Evolutionary conservation across 2,888 invertebrate genomes (phyloP), one percentile per base, ranked within the genome.

Genomic region (Drosophila nr. perissopoda): DNA sequence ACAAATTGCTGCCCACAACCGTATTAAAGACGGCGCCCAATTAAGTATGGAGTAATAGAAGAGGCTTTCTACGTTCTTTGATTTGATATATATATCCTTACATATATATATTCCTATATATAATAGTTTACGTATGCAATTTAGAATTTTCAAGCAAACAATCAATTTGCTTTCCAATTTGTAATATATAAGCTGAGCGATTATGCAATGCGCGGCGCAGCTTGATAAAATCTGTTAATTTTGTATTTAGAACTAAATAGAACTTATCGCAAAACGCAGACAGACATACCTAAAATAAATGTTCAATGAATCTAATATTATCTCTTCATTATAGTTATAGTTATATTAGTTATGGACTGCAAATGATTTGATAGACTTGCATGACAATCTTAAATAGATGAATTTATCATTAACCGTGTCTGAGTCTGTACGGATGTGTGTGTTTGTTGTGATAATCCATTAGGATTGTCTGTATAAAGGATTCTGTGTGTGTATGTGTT

Each of bases 1-100:
- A 69, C 29, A 90, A 90, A 48, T 59, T 89, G 42, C 40, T 79
- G 48, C 79, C 73, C 31, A 75, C 74, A 49, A 70, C 86, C 13
- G 88, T 84, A 61, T 59, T 88, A n/a, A 81, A 88, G 36, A 85
- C 76, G 33, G 67, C 83, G 1, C 72, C 62, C 7, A 79, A 80
- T 63, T 79, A 76, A 67, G 10, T 31, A 29, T 29, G 18, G 49
- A 25, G 36, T 18, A 42, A 25, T 27, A 40, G 33, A 63, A 85
- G 88, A 83, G 86, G 83, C 83, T 83, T 79, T 71, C 59, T 65
- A 77, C 59, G 54, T 86, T 78, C 70, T 74, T 77, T 63, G 65
- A 46, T 25, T 46, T 46, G 7, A 25, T 21, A 46, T 46, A 40
- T 40, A 18, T 38, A 38, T 36, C 36, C 16, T 16, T 38, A 38